Base-by-base conservation (phyloP, 2,113 vertebrate genomes). In the Anarrhichthys ocellatus region DNA sequence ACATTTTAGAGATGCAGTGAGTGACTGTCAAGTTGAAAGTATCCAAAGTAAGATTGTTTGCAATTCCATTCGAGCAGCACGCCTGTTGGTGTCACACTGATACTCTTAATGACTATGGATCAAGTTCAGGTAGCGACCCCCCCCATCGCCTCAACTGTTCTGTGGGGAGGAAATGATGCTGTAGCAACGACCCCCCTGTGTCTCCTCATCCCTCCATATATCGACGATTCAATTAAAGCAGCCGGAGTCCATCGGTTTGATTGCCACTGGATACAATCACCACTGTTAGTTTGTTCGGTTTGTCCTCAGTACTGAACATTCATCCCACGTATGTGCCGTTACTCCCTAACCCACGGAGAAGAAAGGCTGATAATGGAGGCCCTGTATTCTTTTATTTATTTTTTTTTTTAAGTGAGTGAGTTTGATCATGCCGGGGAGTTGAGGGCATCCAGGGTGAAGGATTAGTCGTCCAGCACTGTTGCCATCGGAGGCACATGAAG, bases 341-440 rank as follows among this genome's bases (percentile, higher is more conserved):
- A 22, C 48, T 56, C n/a, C 54, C 24, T 58, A 14, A 58, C 54
- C 24, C 2, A 11, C 24, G 1, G 24, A 29, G 24, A 59, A 59
- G 56, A 15, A 29, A 14, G 10, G 56, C 24, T 58, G 24, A 13
- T 22, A 52, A 52, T 52, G 48, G 48, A 52, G 18, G 2, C 48
- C 48, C 48, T 52, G 48, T 48, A 17, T 27, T 48, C 15, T 5
- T 36, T 38, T 36, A 36, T 36, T 36, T 36, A 36, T 4, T 40
- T 40, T 20, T 20, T 24, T 24, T 13, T 11, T 11, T 56, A 13
- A 10, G n/a, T 36, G 79, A 84, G 83, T 70, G 84, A 86, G 82
- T 73, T 64, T 79, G 85, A 89, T 89, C 71, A 84, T 73, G 68
- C 56, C 24, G 38, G 32, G 17, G 14, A 20, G 10, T 9, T 17